phyloP scores from a whole-genome alignment of 1,140 invertebrate genomes.

The Neodiprion fabricii region DNA sequence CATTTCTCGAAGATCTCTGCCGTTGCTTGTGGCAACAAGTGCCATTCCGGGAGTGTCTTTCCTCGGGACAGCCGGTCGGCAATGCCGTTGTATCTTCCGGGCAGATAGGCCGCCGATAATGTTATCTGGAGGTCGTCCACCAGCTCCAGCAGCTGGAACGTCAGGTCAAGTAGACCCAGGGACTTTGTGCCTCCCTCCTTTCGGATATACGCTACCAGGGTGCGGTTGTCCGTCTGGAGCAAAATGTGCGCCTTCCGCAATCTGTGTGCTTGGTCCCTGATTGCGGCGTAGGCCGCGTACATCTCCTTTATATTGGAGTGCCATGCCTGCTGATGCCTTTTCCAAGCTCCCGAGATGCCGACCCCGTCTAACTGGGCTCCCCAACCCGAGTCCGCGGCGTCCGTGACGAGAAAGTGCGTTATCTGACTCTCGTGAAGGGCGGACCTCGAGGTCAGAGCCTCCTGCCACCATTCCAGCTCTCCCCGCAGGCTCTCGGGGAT shows the following conservation, averaged over 20 bases:
- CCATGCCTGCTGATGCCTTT: constrained; percentile 18
- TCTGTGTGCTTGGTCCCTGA: constrained; percentile 12
- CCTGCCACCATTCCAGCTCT: constrained; percentile 26
- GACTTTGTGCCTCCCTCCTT: constrained; percentile 46
- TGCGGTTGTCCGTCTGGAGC: constrained; percentile 33
- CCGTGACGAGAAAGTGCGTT: constrained; percentile 24
- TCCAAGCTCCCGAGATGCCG: constrained; percentile 19
- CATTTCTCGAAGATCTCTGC: constrained; percentile 36
- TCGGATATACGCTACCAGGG: constrained; percentile 39
- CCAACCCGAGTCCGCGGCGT: constrained; percentile 29
- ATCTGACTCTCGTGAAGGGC: constrained; percentile 8
- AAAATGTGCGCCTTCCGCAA: constrained; percentile 39
- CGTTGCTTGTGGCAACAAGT: constrained; percentile 34
- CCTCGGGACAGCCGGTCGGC: constrained; percentile 39
- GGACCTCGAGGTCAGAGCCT: neutral
- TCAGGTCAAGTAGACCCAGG: constrained; percentile 29
- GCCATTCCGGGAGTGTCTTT: constrained; percentile 42
- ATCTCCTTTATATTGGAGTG: constrained; percentile 31
- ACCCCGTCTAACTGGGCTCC: constrained; percentile 23
- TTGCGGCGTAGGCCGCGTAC: constrained; percentile 23
- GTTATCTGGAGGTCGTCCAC: constrained; percentile 33
- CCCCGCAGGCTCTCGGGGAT: neutral
- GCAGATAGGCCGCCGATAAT: constrained; percentile 34
- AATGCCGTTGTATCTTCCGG: constrained; percentile 41
- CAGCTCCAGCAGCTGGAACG: constrained; percentile 29